Percentiles rank a stretch among this genome's conserved stretches.
Evolutionary conservation across 2,113 vertebrate genomes (phyloP).

Genomic region (Scomber scombrus): DNA sequence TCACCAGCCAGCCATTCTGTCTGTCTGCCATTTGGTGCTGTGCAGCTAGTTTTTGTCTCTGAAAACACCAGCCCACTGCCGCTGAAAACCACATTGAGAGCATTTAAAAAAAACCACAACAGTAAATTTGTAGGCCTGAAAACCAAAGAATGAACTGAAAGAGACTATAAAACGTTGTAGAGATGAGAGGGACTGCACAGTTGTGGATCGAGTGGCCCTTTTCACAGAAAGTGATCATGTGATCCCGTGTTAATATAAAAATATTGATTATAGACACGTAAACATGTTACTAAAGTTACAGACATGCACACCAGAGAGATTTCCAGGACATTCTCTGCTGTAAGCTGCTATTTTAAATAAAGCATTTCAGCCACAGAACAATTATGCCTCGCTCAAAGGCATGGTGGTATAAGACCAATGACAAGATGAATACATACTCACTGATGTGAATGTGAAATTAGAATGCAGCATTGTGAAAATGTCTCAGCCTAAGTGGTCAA

Average conservation of each 20-base stretch:
- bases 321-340: background rate
- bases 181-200: no score
- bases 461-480: constrained; percentile 15
- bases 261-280: background rate
- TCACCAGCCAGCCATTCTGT: background rate
- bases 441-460: background rate
- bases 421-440: no score
- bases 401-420: background rate
- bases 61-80: no score
- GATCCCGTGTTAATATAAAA: background rate
- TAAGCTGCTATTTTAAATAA: background rate
- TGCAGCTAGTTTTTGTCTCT: no score
- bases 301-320: background rate
- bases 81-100: no score
- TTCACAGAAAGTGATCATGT: background rate
- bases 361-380: background rate
- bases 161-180: no score
- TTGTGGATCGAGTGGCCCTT: no score
- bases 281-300: background rate
- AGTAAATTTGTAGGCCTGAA: no score
- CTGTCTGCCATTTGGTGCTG: no score
- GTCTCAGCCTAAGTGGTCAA: background rate
- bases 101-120: no score
- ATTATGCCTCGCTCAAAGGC: background rate
- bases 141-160: no score